Evolutionary conservation across 2,113 vertebrate genomes (phyloP), one percentile per base, ranked within the genome.

Genomic region (Sciurus niger): DNA sequence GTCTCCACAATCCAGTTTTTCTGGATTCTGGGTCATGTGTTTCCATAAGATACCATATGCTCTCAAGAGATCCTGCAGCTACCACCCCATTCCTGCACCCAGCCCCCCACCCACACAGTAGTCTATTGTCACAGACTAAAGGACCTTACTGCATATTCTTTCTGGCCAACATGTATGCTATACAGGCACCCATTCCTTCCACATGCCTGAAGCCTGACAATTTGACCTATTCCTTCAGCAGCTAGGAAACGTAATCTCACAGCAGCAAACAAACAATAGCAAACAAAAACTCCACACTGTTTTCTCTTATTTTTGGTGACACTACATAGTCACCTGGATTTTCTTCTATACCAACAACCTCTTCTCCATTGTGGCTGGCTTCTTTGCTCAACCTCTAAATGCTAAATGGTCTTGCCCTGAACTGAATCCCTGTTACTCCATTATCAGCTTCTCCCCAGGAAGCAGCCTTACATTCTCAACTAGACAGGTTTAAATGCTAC

Each of bases 101-200:
- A 8, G 34, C 4, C 48, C 3, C 5, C 6, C 4, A 13, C 5
- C 34, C 6, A 20, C 25, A 74, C 2, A 13, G n/a, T 24, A 30
- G 30, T 28, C 58, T 70, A 25, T 58, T 4, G n/a, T 58, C 78
- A 18, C 32, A 13, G 5, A 40, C 58, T 43, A 30, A 25, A 37
- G 0, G 16, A 53, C 60, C 51, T 46, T 4, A n/a, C 55, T 8
- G 7, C n/a, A 10, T 14, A 13, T 11, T 13, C 43, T 60, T 32
- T 76, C 65, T 48, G 37, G 20, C 55, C 72, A 18, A 51, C 20
- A 37, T 30, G 28, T 8, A 8, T 22, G 87, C 63, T 12, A 9
- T 6, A 10, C 0, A 37, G 43, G 28, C 60, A 70, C 60, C 12
- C 2, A 9, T 13, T 55, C 32, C 40, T 65, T 76, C 32, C 46